Conservation (phyloP, 2,113 vertebrate genomes). For the Aramus guarauna region DNA sequence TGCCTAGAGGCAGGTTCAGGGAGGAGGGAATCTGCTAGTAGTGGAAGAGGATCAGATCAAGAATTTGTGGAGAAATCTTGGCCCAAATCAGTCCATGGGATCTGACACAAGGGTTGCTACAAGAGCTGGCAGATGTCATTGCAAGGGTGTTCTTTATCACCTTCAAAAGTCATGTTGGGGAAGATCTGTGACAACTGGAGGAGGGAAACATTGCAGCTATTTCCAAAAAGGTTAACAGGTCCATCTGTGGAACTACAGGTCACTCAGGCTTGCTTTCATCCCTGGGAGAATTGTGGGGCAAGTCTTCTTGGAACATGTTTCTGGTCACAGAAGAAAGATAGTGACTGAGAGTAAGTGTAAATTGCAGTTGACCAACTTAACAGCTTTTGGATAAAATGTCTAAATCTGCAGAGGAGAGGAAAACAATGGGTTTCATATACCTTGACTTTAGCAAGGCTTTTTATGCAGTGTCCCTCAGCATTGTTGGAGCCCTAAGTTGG, state of each 20-base stretch:
- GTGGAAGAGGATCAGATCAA: not conserved
- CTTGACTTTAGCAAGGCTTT: not conserved
- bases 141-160: not conserved
- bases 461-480: not conserved
- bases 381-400: not conserved
- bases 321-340: not conserved
- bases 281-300: not conserved
- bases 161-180: not conserved
- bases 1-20: not conserved
- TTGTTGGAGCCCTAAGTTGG: not conserved
- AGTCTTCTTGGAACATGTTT: not conserved
- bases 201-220: not conserved
- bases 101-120: not conserved
- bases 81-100: not conserved
- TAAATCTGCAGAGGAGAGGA: not conserved
- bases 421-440: not conserved
- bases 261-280: not conserved
- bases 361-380: not conserved
- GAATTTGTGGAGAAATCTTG: not conserved
- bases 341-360: not conserved
- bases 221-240: not conserved
- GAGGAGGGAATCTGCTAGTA: not conserved
- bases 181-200: not conserved
- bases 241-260: not conserved
- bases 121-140: not conserved